phyloP scores from a whole-genome alignment of 2,113 vertebrate species.

The Regulus satrapa region DNA sequence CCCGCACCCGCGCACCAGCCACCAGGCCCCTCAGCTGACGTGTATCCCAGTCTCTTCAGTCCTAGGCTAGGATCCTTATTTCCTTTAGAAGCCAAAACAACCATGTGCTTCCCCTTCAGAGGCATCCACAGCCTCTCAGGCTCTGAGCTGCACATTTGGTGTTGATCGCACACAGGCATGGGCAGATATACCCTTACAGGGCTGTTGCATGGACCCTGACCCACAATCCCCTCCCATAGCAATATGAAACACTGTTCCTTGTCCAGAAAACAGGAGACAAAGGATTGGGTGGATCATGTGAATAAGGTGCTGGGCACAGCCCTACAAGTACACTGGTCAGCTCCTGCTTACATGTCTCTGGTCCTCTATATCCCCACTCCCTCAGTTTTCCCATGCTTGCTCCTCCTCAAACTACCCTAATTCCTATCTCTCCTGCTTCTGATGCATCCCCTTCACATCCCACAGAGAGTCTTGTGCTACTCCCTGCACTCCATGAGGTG shows the following conservation, averaged over 20 bases:
- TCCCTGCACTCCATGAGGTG: neutral
- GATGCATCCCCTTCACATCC: neutral
- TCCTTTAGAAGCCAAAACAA: neutral
- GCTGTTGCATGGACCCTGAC: neutral
- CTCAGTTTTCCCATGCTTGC: neutral
- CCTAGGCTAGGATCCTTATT: fast-evolving
- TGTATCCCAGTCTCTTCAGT: neutral
- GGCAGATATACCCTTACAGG: fast-evolving
- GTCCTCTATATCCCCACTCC: neutral
- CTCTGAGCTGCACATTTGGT: neutral
- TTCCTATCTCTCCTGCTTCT: neutral
- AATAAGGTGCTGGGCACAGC: fast-evolving
- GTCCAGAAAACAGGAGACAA: neutral
- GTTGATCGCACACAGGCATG: neutral
- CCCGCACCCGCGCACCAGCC: neutral
- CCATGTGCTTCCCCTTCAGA: fast-evolving
- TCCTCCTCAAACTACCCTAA: neutral
- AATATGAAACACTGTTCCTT: fast-evolving
- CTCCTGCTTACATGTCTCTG: fast-evolving
- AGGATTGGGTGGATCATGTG: fast-evolving
- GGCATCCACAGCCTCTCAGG: neutral
- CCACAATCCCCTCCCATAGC: fast-evolving
- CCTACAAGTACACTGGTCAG: fast-evolving
- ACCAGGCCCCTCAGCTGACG: fast-evolving
- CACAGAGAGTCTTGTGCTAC: neutral